Conservation (phyloP, 2,888 invertebrate species). For the Vandiemenella viatica region DNA sequence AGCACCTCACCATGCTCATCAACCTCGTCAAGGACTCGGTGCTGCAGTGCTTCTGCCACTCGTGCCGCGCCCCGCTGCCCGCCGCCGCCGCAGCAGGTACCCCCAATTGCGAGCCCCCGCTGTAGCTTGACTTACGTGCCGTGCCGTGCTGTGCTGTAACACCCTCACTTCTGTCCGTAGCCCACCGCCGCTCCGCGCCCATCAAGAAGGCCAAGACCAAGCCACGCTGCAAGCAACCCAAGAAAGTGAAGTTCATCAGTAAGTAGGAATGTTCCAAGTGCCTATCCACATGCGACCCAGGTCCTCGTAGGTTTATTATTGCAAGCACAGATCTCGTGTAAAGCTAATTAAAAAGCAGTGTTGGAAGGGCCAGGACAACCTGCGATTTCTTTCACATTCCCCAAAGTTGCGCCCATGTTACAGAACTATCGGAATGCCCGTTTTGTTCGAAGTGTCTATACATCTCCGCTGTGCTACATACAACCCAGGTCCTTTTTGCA, state of each 20-base stretch:
- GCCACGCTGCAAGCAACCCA: conserved; percentile 72
- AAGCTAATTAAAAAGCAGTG: no score
- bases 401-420: no score
- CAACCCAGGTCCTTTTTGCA: no score
- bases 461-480: no score
- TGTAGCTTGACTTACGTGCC: no score
- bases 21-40: conserved; percentile 81
- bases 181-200: conserved; percentile 31
- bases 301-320: no score
- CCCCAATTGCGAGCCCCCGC: not conserved
- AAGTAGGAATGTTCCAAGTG: conserved; percentile 44
- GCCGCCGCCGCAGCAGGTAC: conserved; percentile 37
- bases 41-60: conserved; percentile 87
- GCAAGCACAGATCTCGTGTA: no score
- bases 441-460: no score
- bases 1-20: conserved; percentile 54
- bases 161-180: conserved; percentile 6
- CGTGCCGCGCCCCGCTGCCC: conserved; percentile 70
- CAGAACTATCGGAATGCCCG: no score
- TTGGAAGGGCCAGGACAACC: no score
- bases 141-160: conserved; percentile 3
- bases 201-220: conserved; percentile 65
- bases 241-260: conserved; percentile 84
- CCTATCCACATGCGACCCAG: no score
- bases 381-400: no score